These are phyloP conservation scores for Hippolais icterina DNA, from an alignment of 2,113 vertebrate species.

Conservation along the genomic window DNA sequence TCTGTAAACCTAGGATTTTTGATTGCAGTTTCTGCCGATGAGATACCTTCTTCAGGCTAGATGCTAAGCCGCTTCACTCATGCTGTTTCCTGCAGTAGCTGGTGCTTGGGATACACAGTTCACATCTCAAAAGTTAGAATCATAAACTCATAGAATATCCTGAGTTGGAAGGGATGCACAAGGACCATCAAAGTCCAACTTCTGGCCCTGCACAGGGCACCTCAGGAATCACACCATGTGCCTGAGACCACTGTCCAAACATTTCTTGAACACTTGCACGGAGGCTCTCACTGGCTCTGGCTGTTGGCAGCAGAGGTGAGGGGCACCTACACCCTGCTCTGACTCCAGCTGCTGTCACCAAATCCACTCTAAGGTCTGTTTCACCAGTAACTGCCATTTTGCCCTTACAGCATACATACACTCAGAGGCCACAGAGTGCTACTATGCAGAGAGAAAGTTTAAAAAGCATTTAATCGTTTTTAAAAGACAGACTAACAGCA, in stretches of 20 bases:
- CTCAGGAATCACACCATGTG: neutral
- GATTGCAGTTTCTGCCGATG: neutral
- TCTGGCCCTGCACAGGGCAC: neutral
- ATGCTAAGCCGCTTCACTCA: neutral
- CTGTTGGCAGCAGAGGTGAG: neutral
- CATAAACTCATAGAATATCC: neutral
- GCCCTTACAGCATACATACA: neutral
- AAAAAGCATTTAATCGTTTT: neutral
- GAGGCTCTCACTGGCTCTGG: neutral
- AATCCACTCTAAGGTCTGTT: neutral
- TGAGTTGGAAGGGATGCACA: neutral
- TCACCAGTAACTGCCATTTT: neutral
- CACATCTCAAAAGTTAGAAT: neutral
- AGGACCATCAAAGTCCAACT: accelerated
- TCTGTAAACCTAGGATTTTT: neutral
- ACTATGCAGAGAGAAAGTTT: neutral
- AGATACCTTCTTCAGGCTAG: neutral
- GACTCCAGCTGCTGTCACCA: neutral
- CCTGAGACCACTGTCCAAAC: neutral
- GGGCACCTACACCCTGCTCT: neutral
- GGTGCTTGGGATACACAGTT: neutral
- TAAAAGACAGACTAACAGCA: neutral
- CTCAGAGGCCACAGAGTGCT: neutral
- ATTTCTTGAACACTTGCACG: neutral
- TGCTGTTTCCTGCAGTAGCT: neutral